Evolutionary conservation across 1,140 invertebrate genomes (phyloP).

Genomic region (Pachyrhynchus sulphureomaculatus): DNA sequence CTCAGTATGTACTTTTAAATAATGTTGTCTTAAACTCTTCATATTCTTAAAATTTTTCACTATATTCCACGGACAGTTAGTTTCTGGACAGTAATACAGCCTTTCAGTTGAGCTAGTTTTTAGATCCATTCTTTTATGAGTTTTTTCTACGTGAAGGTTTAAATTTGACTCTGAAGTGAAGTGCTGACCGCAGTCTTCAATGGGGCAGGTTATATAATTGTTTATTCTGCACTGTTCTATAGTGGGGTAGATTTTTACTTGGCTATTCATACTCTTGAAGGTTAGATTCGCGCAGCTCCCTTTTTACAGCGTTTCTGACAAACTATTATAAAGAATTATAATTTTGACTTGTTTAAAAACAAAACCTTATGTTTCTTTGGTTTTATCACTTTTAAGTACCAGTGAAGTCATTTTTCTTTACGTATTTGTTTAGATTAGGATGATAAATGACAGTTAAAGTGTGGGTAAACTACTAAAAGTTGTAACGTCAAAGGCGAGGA

Average conservation of each 20-base stretch:
- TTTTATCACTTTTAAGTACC: no score
- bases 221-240: slow-evolving; percentile 37
- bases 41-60: slow-evolving; percentile 44
- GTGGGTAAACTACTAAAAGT: no score
- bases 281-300: no score
- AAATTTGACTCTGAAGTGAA: slow-evolving; percentile 49
- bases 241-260: slow-evolving; percentile 41
- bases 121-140: slow-evolving; percentile 41
- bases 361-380: no score
- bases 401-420: no score
- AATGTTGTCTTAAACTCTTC: slow-evolving; percentile 57
- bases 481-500: no score
- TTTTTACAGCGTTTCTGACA: no score
- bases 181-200: slow-evolving; percentile 40
- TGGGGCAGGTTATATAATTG: slow-evolving; percentile 45
- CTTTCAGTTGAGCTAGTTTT: slow-evolving; percentile 10
- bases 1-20: slow-evolving; percentile 62
- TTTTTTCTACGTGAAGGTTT: slow-evolving; percentile 46
- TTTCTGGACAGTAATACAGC: slow-evolving; percentile 46
- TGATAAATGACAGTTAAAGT: no score
- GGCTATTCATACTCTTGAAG: neutral
- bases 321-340: no score
- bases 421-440: no score
- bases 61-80: slow-evolving; percentile 42
- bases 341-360: no score